Conservation (phyloP, 92 coral and sea anemone genomes). For the Epizoanthus stellaris region DNA sequence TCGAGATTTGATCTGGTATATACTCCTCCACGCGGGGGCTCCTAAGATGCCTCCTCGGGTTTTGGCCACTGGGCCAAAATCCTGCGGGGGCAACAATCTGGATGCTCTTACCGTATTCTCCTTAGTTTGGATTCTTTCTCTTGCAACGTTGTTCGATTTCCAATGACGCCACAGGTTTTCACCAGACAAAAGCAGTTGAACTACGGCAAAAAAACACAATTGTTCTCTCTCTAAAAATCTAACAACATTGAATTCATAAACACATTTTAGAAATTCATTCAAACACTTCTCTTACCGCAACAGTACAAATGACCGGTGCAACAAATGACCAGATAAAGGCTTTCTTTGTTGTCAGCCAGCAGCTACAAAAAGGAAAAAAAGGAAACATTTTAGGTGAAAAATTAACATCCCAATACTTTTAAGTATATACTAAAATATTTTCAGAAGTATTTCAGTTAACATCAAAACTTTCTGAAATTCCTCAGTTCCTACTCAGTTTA, state of each 20-base stretch:
- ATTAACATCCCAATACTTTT: no score
- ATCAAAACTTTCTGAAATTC: no score
- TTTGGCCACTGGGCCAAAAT: no score
- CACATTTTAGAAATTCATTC: not conserved
- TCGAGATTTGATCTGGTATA: no score
- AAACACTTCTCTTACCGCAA: conserved; percentile 39
- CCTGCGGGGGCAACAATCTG: no score
- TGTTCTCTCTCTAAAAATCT: not conserved
- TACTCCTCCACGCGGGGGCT: no score
- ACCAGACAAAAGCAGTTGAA: conserved; percentile 31
- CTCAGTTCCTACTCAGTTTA: no score
- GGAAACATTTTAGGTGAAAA: not conserved
- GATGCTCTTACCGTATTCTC: conserved; percentile 15
- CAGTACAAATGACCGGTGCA: conserved; percentile 50
- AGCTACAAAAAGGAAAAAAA: conserved; percentile 23
- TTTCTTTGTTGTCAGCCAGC: conserved; percentile 52
- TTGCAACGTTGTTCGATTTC: not conserved
- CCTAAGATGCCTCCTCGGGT: no score
- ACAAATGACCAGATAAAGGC: conserved; percentile 60
- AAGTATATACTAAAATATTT: no score
- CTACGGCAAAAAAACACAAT: not conserved
- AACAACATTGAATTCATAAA: not conserved
- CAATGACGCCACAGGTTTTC: conserved; percentile 42
- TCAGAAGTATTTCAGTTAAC: no score
- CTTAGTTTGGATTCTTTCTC: not conserved